Conservation (phyloP, 2,797 vertebrate species). For the Nothura maculosa region DNA sequence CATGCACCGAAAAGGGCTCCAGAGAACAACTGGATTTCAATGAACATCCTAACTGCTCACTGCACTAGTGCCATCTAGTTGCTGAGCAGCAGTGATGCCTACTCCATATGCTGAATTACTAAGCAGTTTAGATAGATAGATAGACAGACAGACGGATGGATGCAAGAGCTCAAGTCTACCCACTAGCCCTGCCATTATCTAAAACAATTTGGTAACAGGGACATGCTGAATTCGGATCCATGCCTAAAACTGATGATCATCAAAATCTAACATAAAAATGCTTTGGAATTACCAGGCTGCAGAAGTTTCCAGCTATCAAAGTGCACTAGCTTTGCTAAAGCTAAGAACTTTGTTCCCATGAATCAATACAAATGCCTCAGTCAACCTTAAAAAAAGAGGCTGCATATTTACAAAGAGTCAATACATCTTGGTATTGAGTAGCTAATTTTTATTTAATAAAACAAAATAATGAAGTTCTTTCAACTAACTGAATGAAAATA, state of each 20-base stretch:
- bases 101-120: neutral
- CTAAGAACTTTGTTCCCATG: neutral
- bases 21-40: neutral
- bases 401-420: neutral
- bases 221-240: neutral
- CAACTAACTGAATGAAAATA: neutral
- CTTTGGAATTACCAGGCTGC: neutral
- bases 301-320: neutral
- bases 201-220: neutral
- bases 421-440: neutral
- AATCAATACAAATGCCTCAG: neutral
- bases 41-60: rapidly evolving
- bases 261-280: neutral
- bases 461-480: neutral
- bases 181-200: neutral
- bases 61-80: neutral
- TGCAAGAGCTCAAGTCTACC: neutral
- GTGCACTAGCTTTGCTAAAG: neutral
- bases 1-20: neutral
- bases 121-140: neutral
- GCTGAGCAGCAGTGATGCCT: neutral
- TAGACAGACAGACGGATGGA: too few relatives aligned
- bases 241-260: neutral
- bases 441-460: neutral
- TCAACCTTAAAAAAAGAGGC: neutral